Percentiles rank a stretch among this genome's conserved stretches.
Evolutionary conservation across 2,113 vertebrate genomes (phyloP).

Genomic region (Fregata magnificens): DNA sequence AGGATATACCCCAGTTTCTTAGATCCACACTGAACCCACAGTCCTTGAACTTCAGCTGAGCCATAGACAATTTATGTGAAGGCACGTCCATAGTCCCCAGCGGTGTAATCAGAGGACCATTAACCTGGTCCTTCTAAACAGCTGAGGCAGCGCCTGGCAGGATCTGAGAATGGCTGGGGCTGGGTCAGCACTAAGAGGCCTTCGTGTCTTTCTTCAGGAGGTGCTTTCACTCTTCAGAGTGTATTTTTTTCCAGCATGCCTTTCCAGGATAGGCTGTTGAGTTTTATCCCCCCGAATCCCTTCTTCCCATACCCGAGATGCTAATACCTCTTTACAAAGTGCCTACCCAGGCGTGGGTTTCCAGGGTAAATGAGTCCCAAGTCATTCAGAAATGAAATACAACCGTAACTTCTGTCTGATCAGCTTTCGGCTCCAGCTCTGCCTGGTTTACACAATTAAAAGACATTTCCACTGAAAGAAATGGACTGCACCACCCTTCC

Average conservation of each 20-base stretch:
- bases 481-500: not conserved
- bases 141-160: not conserved
- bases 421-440: not conserved
- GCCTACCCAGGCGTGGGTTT: not conserved
- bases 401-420: not conserved
- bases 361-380: not conserved
- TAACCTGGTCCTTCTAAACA: not conserved
- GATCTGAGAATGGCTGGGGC: not conserved
- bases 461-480: not conserved
- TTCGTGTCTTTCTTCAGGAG: not conserved
- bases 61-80: not conserved
- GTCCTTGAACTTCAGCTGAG: not conserved
- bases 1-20: not conserved
- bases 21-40: not conserved
- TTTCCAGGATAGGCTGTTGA: not conserved
- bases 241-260: not conserved
- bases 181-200: not conserved
- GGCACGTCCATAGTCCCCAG: not conserved
- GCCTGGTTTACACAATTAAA: not conserved
- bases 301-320: not conserved
- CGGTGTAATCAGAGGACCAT: not conserved
- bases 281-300: not conserved
- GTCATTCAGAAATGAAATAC: not conserved
- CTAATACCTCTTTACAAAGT: not conserved
- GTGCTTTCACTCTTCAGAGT: not conserved